Percentiles rank a stretch among this genome's conserved stretches.
These are phyloP conservation scores for Scelioninae gen. 1 DNA, from an alignment of 2,888 invertebrate genomes.

Conservation along the genomic window DNA sequence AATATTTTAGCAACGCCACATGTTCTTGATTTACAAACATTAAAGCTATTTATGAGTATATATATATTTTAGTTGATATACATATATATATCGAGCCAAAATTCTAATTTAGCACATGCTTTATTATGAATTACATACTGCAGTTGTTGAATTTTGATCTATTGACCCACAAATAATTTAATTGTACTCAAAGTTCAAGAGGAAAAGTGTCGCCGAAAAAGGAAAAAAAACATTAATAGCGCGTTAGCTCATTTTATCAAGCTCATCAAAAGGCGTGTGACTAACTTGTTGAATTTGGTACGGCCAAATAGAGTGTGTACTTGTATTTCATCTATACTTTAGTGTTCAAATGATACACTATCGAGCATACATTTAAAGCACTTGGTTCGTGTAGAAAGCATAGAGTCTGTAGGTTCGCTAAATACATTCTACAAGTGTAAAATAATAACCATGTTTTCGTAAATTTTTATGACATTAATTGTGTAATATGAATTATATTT, in stretches of 20 bases:
- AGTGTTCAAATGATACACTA: conserved; percentile 48
- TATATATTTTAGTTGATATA: conserved; percentile 26
- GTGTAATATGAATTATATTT: conserved; percentile 42
- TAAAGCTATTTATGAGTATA: conserved; percentile 58
- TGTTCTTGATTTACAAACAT: conserved; percentile 62
- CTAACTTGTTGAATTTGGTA: conserved; percentile 69
- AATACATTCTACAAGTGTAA: conserved; percentile 41
- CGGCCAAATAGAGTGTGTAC: conserved; percentile 64
- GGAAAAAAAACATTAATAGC: conserved; percentile 48
- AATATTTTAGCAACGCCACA: conserved; percentile 45
- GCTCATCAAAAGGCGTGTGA: conserved; percentile 70
- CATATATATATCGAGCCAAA: conserved; percentile 41
- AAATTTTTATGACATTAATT: no score
- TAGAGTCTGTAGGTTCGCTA: conserved; percentile 27
- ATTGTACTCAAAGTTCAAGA: conserved; percentile 47
- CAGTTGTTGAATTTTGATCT: conserved; percentile 45
- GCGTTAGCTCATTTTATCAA: conserved; percentile 64
- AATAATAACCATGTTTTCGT: conserved; percentile 40
- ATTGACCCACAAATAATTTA: conserved; percentile 51
- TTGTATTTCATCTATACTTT: conserved; percentile 61
- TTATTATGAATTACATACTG: conserved; percentile 53
- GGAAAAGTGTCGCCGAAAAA: conserved; percentile 43
- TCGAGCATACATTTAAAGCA: conserved; percentile 55
- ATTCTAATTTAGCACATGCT: conserved; percentile 64
- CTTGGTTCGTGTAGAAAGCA: conserved; percentile 35